Conservation (phyloP, 1,140 invertebrate genomes). For the Dufourea novaeangliae region DNA sequence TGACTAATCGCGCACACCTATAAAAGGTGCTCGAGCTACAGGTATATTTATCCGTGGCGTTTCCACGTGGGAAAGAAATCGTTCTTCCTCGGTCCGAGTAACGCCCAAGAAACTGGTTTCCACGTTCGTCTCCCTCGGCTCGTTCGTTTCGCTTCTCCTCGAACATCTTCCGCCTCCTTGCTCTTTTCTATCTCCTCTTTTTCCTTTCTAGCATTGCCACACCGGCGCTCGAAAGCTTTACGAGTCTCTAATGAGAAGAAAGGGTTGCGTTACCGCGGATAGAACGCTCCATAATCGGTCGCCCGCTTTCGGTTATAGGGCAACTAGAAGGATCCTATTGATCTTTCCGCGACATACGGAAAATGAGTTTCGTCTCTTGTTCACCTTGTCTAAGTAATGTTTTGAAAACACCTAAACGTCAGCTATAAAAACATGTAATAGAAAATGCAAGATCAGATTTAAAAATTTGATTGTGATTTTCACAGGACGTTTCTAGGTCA, state of each 20-base stretch:
- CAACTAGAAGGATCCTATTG: slow-evolving; percentile 6
- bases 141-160: slow-evolving; percentile 5
- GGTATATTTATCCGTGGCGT: slow-evolving; percentile 58
- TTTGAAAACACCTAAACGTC: no score
- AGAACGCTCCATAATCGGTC: slow-evolving; percentile 35
- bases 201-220: slow-evolving; percentile 39
- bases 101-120: slow-evolving; percentile 66
- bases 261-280: slow-evolving; percentile 61
- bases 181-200: neutral
- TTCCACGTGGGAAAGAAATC: slow-evolving; percentile 66
- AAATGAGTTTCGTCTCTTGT: neutral
- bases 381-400: no score
- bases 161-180: slow-evolving; percentile 16
- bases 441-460: no score
- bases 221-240: slow-evolving; percentile 59
- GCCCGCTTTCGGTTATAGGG: neutral
- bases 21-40: slow-evolving; percentile 57
- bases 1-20: slow-evolving; percentile 48
- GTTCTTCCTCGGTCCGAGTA: slow-evolving; percentile 57
- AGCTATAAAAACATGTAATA: no score
- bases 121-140: slow-evolving; percentile 45
- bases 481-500: no score
- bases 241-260: slow-evolving; percentile 73
- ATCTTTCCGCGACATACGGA: slow-evolving; percentile 31
- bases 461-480: no score